Conservation (phyloP, 2,888 invertebrate species). For the Halocaridina rubra region DNA sequence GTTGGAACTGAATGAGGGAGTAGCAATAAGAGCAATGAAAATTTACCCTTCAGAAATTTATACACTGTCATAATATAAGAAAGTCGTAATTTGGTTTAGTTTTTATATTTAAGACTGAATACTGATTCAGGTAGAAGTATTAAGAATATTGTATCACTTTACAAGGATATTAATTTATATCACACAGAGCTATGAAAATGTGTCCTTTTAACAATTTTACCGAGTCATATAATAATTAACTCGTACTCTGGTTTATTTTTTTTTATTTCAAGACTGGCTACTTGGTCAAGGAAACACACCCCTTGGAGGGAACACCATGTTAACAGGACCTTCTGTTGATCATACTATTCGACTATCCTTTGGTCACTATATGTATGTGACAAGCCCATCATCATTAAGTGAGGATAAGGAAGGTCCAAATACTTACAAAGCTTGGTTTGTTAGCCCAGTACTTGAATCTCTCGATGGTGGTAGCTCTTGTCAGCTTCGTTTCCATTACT, state of each 20-base stretch:
- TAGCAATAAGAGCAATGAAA: no score
- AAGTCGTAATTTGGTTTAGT: no score
- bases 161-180: no score
- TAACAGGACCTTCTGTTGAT: conserved; percentile 52
- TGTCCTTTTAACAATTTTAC: no score
- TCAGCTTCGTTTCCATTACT: conserved; percentile 49
- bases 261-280: conserved; percentile 43
- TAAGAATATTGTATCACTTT: background rate
- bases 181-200: no score
- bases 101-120: background rate
- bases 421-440: conserved; percentile 40
- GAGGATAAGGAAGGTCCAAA: background rate
- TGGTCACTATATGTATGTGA: conserved; percentile 48
- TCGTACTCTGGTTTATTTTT: no score
- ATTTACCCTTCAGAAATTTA: no score
- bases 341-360: conserved; percentile 38
- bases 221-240: no score
- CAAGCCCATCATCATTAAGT: background rate
- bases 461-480: background rate
- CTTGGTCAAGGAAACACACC: conserved; percentile 10
- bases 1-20: no score
- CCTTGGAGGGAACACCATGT: background rate
- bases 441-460: conserved; percentile 35
- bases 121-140: background rate
- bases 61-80: no score